These are phyloP conservation scores for Furnarius figulus DNA, from an alignment of 2,113 vertebrate species.

Conservation along the genomic window DNA sequence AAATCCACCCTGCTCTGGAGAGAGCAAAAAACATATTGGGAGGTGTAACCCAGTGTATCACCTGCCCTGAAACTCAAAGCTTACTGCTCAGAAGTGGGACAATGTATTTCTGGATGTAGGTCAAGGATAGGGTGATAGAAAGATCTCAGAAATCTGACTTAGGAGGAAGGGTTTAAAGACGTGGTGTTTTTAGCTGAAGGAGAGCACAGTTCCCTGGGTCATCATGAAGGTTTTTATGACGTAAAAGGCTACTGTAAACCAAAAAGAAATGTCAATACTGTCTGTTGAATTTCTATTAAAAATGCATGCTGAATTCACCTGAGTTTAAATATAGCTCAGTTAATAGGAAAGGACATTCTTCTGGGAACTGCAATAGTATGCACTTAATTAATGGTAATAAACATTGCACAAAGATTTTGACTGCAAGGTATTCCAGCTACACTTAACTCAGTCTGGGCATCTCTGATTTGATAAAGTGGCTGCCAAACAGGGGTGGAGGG, in stretches of 20 bases:
- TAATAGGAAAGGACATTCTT: background rate
- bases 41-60: background rate
- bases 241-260: background rate
- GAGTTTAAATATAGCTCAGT: slow-evolving; percentile 11
- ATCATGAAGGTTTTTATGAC: background rate
- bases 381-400: slow-evolving; percentile 41
- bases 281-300: slow-evolving; percentile 25
- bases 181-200: background rate
- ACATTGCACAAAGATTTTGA: background rate
- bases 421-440: slow-evolving; percentile 11
- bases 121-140: background rate
- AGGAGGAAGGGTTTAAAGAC: background rate
- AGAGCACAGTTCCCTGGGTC: background rate
- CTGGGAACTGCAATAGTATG: background rate
- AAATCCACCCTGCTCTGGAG: slow-evolving; percentile 28
- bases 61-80: background rate
- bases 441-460: background rate
- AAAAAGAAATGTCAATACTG: background rate
- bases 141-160: background rate
- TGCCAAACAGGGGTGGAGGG: background rate
- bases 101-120: background rate
- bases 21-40: background rate
- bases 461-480: background rate
- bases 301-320: background rate
- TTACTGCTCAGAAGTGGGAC: background rate